Base-by-base conservation (phyloP, 1,140 invertebrate genomes). In the Lordiphosa stackelbergi region DNA sequence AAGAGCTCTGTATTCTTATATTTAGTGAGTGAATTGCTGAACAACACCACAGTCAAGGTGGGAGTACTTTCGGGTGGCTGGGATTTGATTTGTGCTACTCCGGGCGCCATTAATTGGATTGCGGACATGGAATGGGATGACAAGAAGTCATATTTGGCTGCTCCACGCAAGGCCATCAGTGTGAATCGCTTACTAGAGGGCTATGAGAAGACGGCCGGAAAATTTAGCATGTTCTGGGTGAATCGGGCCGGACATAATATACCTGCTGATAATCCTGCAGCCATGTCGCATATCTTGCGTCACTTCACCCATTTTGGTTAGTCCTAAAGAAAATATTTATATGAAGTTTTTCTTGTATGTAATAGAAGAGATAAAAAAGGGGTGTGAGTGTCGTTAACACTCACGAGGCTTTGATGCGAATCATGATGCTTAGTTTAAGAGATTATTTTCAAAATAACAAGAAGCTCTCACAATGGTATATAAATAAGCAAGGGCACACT, bases 191-290 rank as follows among this genome's bases (percentile, higher is more conserved):
- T 89, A 6, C 88, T 92, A 24, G 92, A 92, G 72, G 93, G 92
- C 10, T 94, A 93, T 69, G 88, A 90, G 22, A 93, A 94, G 71
- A 85, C 87, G 1, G 90, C 90, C 35, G 90, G 90, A 19, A 93
- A 93, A 55, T 92, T 95, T 41, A 87, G 89, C 24, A 91, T 95
- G 83, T 95, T 93, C 75, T 95, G 93, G 93, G 91, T 95, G 19
- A 85, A 91, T 19, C 88, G 90, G 12, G 89, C 91, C 38, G 91
- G 91, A 22, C 91, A 92, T 75, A 92, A 92, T 91, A 90, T 91
- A 1, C 86, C 86, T 5, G 88, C 73, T 6, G 86, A 87, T 24
- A 87, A 87, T 55, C 86, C 86, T 0, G 66, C 69, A 1, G 81
- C 70, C 12, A 87, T 87, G 86, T 66, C 72, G 0, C 60, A 85